Conservation (phyloP, 1,140 invertebrate species). For the Platorchestia sp. region DNA sequence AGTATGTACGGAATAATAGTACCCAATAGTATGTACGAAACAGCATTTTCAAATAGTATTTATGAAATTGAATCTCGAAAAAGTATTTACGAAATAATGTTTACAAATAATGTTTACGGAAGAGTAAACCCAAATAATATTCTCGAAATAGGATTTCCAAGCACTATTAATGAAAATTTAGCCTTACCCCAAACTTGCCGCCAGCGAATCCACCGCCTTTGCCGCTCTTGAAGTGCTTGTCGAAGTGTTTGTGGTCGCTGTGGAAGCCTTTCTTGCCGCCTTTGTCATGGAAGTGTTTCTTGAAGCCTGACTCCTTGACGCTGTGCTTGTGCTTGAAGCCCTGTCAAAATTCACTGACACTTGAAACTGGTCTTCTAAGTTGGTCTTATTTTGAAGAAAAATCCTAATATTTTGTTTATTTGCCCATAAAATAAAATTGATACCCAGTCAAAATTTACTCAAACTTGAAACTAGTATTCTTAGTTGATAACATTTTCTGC, state of each 20-base stretch:
- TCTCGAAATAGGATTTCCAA: too few relatives aligned
- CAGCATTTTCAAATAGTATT: too few relatives aligned
- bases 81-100: too few relatives aligned
- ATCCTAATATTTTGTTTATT: too few relatives aligned
- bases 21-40: too few relatives aligned
- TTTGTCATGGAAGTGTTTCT: slow-evolving; percentile 11
- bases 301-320: not conserved
- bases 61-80: too few relatives aligned
- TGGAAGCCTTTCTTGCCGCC: slow-evolving; percentile 24
- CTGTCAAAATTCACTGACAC: not conserved
- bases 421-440: not conserved
- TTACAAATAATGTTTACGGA: too few relatives aligned
- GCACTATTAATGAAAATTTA: too few relatives aligned
- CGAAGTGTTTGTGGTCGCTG: slow-evolving; percentile 44
- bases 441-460: not conserved
- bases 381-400: not conserved
- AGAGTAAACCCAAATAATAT: too few relatives aligned
- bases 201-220: slow-evolving; percentile 27
- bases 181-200: slow-evolving; percentile 32
- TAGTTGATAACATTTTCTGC: too few relatives aligned
- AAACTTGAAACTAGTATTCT: not conserved
- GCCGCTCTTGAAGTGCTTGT: slow-evolving; percentile 39
- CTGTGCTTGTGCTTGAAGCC: slow-evolving; percentile 37
- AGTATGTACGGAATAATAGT: too few relatives aligned
- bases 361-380: not conserved